phyloP scores from a whole-genome alignment of 2,113 vertebrate genomes.

The Lota lota region DNA sequence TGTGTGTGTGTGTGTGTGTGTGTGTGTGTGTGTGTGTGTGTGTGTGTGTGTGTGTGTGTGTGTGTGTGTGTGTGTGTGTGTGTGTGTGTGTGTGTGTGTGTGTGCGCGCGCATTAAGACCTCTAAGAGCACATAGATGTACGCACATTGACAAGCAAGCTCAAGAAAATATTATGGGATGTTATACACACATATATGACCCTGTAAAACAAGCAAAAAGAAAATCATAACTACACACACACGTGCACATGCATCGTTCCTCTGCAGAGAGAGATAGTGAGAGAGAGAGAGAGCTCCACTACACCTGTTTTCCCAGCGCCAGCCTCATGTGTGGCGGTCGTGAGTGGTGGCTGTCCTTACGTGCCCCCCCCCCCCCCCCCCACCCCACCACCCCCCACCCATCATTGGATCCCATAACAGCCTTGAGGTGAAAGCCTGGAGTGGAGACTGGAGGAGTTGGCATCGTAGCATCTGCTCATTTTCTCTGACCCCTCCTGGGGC shows the following conservation, averaged over 20 bases:
- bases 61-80: constrained; percentile 3
- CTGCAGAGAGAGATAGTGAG: constrained; percentile 13
- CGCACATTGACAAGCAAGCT: constrained; percentile 7
- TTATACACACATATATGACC: background rate
- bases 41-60: constrained; percentile 16
- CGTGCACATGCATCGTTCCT: constrained; percentile 32
- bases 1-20: constrained; percentile 44
- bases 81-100: constrained; percentile 12
- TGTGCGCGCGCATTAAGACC: constrained; percentile 53
- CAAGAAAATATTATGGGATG: background rate
- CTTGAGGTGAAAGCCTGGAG: constrained; percentile 4
- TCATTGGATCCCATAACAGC: background rate
- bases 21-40: constrained; percentile 26
- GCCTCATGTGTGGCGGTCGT: constrained; percentile 28
- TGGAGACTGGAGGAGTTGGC: background rate
- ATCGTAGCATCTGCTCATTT: background rate
- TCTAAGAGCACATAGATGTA: constrained; percentile 26
- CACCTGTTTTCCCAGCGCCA: constrained; percentile 3
- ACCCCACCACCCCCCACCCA: background rate
- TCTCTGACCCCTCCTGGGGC: background rate
- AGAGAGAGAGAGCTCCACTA: background rate
- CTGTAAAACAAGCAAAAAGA: background rate
- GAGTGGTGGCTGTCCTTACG: constrained; percentile 50
- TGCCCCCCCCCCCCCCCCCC: constrained; percentile 12
- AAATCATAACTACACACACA: too few species aligned